phyloP scores from a whole-genome alignment of 2,888 invertebrate species.

The Desoria tigrina region DNA sequence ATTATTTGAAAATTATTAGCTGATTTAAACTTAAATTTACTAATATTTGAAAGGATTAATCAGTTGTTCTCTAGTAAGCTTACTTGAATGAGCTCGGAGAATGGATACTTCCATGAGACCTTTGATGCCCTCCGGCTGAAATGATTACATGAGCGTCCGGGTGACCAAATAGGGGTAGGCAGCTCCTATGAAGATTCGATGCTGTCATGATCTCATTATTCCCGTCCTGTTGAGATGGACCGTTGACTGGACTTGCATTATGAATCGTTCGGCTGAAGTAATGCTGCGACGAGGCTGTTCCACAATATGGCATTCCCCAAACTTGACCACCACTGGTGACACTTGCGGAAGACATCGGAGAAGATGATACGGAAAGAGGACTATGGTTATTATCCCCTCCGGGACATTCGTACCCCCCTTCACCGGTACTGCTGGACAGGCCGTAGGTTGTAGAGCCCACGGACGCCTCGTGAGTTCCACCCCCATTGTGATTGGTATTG shows the following conservation, averaged over 20 bases:
- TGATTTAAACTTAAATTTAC: too few relatives aligned
- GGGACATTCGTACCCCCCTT: constrained; percentile 9
- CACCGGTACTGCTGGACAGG: neutral
- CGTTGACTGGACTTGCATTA: constrained; percentile 30
- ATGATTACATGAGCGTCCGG: neutral
- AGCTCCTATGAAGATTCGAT: neutral
- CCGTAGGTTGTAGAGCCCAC: neutral
- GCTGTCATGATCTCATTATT: neutral
- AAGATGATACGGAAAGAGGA: neutral
- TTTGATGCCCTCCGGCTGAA: constrained; percentile 2
- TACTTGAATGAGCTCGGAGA: too few relatives aligned
- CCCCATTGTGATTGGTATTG: neutral
- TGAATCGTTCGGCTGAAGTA: constrained; percentile 26
- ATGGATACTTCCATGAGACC: neutral
- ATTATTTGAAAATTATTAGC: too few relatives aligned
- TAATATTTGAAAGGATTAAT: too few relatives aligned
- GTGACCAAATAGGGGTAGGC: neutral
- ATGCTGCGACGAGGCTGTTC: constrained; percentile 15
- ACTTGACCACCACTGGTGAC: constrained; percentile 10
- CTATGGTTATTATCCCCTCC: neutral
- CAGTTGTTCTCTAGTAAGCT: too few relatives aligned
- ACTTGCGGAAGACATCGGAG: neutral
- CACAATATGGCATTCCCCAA: constrained; percentile 21
- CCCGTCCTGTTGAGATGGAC: neutral
- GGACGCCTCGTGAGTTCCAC: neutral